Evolutionary conservation across 2,797 vertebrate genomes (phyloP).

Genomic region (Amphiprion clarkii): DNA sequence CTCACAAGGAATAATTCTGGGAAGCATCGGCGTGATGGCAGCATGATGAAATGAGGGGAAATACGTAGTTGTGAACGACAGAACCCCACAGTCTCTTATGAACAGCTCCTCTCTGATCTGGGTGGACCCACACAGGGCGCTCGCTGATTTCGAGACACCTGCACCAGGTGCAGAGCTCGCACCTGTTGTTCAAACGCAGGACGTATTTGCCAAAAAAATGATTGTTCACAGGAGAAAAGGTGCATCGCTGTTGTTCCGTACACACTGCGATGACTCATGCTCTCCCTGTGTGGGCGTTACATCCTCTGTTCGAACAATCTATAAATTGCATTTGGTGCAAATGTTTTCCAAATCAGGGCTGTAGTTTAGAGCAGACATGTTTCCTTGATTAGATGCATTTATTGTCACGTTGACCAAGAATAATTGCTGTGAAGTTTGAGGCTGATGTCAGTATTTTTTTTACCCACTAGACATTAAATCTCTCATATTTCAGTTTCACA

Average conservation of each 20-base stretch:
- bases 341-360: conserved; percentile 63
- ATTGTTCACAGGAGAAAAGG: conserved; percentile 59
- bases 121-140: conserved; percentile 65
- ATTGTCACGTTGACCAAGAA: conserved; percentile 47
- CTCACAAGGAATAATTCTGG: conserved; percentile 33
- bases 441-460: conserved; percentile 20
- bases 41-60: conserved; percentile 80
- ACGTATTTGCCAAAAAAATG: conserved; percentile 34
- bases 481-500: conserved; percentile 1
- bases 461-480: conserved; percentile 23
- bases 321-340: conserved; percentile 62
- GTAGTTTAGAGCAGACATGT: conserved; percentile 49
- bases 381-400: conserved; percentile 45
- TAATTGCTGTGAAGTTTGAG: conserved; percentile 36
- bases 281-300: conserved; percentile 54
- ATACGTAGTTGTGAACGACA: conserved; percentile 81
- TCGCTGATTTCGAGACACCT: conserved; percentile 64
- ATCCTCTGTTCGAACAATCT: conserved; percentile 56
- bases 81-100: conserved; percentile 88
- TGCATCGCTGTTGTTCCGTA: conserved; percentile 54
- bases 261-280: conserved; percentile 55
- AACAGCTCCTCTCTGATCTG: conserved; percentile 80
- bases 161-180: conserved; percentile 68
- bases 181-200: conserved; percentile 65
- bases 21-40: conserved; percentile 62